Base-by-base conservation (phyloP, 2,797 vertebrate genomes). In the Sphaeramia orbicularis region DNA sequence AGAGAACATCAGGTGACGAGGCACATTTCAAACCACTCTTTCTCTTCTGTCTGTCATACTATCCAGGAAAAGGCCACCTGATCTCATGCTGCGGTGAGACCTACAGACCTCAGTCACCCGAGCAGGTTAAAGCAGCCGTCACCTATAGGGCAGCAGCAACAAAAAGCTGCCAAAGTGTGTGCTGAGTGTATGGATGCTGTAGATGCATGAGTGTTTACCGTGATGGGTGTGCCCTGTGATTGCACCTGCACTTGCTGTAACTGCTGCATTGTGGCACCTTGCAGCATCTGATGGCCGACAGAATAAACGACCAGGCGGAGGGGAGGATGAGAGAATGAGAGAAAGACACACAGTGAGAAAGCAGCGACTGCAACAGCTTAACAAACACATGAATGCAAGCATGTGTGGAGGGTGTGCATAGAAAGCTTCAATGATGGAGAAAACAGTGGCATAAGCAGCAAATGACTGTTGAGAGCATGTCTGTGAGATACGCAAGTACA, bases 221-320 rank as follows among this genome's bases (percentile, higher is more conserved):
- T 95, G 82, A 95, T 95, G 70, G 94, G 93, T 73, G 94, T 94
- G 87, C 90, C 91, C 86, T 95, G 94, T 86, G 93, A 94, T 74
- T 95, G 94, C 84, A 95, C 93, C 89, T 95, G 94, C 88, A 95
- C 93, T 77, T 95, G 94, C 89, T 95, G 94, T 74, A 95, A 87
- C 91, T 95, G 94, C 90, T 95, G 94, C 93, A 95, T 95, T 74
- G 93, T 94, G 86, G 94, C 91, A 88, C 94, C 94, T 86, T 95
- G 94, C 81, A 95, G 92, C 88, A 95, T 94, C 94, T 95, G 93
- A 92, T 74, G 84, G 86, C 82, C 87, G 13, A 83, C 75, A 89
- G 80, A 76, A 76, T 14, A 42, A 55, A 53, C 35, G 59, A 42
- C 37, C 21, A 43, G 64, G 48, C 38, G 52, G 74, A 65, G 74